Evolutionary conservation across 2,113 vertebrate species (phyloP), one percentile per base, ranked within the genome.

Genomic region (Taurulus bubalis): DNA sequence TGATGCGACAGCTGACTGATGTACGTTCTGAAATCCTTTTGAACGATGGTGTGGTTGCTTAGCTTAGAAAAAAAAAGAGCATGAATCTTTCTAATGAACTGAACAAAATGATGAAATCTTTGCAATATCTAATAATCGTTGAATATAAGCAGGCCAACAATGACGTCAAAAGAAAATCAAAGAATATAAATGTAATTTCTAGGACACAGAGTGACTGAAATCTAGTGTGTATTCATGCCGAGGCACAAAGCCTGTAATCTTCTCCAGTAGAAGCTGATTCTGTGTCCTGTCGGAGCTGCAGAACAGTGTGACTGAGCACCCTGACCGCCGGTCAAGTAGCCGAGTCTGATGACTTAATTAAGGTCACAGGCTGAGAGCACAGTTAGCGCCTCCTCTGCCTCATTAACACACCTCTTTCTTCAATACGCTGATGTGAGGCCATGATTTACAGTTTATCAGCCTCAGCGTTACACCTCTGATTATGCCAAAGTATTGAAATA

Each of bases 291-390:
- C 47, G n/a, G 45, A 92, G 89, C 83, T 80, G 22, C 70, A 42
- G 84, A 34, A 85, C 75, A 45, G 38, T 70, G 85, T 64, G 76
- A 79, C 62, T 22, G 49, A 88, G 82, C 77, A 68, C 62, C 76
- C 80, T 91, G 91, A 90, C 92, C 91, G 60, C 51, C n/a, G 90
- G 93, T 95, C 93, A 95, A 94, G 88, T 90, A 91, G 88, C 87
- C 56, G 60, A 22, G 91, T 89, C 92, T 94, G 92, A 92, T 90
- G 94, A 94, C 84, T 95, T 95, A 95, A 95, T 95, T 88, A 90
- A 90, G 94, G 92, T 93, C 92, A 94, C 24, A 81, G 75, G 71
- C 76, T 78, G 75, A 77, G 82, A 63, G 76, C 84, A 67, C 82
- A 64, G 71, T 85, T 85, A 87, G 80, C 67, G 71, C 77, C 4